Percentiles rank a stretch among this genome's conserved stretches.
phyloP scores from a whole-genome alignment of 2,113 vertebrate genomes.

The Sinocyclocheilus rhinocerous region DNA sequence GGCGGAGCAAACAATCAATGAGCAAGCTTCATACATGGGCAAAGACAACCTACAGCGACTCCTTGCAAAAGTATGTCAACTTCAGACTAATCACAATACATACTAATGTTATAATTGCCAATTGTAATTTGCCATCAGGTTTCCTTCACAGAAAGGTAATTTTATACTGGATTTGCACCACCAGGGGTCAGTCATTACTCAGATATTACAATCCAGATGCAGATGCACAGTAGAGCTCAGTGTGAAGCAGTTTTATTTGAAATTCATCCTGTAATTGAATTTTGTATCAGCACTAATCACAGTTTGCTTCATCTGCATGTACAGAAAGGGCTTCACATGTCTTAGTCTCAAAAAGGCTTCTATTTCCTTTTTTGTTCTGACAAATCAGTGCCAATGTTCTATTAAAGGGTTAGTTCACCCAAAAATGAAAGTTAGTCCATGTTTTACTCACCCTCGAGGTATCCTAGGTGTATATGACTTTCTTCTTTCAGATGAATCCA shows the following conservation, averaged over 20 bases:
- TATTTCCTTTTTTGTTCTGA: background rate
- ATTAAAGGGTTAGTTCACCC: too few species aligned
- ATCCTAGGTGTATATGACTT: too few species aligned
- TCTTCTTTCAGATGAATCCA: too few species aligned
- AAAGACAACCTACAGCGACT: constrained; percentile 90
- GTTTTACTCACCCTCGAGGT: too few species aligned
- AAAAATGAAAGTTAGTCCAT: too few species aligned
- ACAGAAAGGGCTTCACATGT: background rate
- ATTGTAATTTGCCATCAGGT: background rate
- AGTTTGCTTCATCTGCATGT: background rate
- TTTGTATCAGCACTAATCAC: background rate
- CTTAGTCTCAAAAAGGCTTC: background rate
- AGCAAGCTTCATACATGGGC: constrained; percentile 89
- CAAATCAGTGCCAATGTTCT: background rate
- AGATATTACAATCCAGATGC: background rate
- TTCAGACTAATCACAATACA: background rate
- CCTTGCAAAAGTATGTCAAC: constrained; percentile 78
- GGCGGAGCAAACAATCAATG: constrained; percentile 81
- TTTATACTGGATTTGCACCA: background rate
- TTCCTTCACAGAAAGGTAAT: background rate
- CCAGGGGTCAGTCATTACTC: constrained; percentile 4
- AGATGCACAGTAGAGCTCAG: background rate
- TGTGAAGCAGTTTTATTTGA: background rate
- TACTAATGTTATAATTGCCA: background rate
- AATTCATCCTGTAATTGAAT: background rate